Percentiles rank a stretch among this genome's conserved stretches.
These are phyloP conservation scores for Capitulum mitella DNA, from an alignment of 2,888 invertebrate genomes.

Conservation along the genomic window DNA sequence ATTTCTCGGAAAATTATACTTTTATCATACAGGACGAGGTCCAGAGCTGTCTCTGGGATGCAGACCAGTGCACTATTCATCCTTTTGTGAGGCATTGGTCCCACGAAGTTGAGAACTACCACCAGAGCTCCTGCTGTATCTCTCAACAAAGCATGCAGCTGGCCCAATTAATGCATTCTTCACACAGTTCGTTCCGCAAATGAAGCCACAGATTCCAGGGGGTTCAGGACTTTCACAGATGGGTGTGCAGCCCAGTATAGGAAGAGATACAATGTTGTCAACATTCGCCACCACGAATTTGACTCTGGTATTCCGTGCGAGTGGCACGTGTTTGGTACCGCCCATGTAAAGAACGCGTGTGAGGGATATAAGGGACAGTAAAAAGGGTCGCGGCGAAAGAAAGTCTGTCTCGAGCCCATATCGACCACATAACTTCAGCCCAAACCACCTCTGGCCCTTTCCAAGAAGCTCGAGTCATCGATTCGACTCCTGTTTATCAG, in stretches of 20 bases:
- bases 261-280: conserved; percentile 26
- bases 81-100: conserved; percentile 26
- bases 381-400: conserved; percentile 27
- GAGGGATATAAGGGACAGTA: conserved; percentile 30
- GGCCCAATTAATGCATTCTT: conserved; percentile 26
- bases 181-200: conserved; percentile 12
- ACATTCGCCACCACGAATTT: conserved; percentile 29
- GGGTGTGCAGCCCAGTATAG: conserved; percentile 26
- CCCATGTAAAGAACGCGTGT: conserved; percentile 29
- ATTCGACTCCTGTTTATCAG: conserved; percentile 28
- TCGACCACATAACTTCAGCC: conserved; percentile 28
- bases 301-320: conserved; percentile 31
- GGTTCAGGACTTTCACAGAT: not conserved
- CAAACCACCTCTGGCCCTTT: conserved; percentile 26
- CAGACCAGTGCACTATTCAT: conserved; percentile 15
- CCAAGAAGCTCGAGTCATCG: conserved; percentile 27
- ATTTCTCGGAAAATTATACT: not conserved
- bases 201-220: conserved; percentile 26
- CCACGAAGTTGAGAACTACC: conserved; percentile 8
- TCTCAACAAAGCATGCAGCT: conserved; percentile 25
- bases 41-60: conserved; percentile 15
- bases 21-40: conserved; percentile 27
- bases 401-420: conserved; percentile 27
- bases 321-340: conserved; percentile 27
- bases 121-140: conserved; percentile 18